Base-by-base conservation (phyloP, 2,797 vertebrate species). In the Pachyuromys duprasi region DNA sequence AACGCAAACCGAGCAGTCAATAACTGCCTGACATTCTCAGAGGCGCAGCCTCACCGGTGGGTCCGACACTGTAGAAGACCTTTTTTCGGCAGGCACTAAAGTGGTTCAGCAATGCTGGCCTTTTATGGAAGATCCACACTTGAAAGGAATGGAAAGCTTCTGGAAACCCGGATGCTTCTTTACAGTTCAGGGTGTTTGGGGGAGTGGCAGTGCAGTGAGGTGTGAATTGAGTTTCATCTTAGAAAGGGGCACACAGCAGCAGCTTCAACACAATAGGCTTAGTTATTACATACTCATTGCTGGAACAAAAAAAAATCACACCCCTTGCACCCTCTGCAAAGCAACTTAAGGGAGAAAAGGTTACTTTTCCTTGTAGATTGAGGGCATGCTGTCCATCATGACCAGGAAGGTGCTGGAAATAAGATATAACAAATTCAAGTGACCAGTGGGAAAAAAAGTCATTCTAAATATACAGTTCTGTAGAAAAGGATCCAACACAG, bases 1-100 rank as follows among this genome's bases (percentile, higher is more conserved):
- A 6, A 3, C 60, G 42, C 22, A 81, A 18, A 53, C n/a, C 39
- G 14, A 63, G 69, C 55, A 74, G 65, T 94, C 93, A 89, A 55
- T 81, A 87, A 53, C 82, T 87, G 53, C 95, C 72, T 74, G 89
- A 53, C 86, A 78, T 89, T 57, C 95, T 5, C 57, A 26, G 67
- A 63, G 24, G 88, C 78, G 63, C 45, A 20, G 62, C 55, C 69
- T 92, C 79, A 2, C 45, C 3, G 5, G 62, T 26, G 39, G 75
- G 53, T 2, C 57, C 53, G 8, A 7, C 28, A 9, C 45, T 13
- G 4, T 0, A 6, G 79, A 93, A 36, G 84, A 31, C 33, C 76
- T 91, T 89, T 69, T 69, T 74, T 62, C 49, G 3, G 93, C 28
- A 45, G 91, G 62, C 36, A 7, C 53, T 9, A 2, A 55, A 36